A percentile compares a stretch with the other conserved stretches of the same genome.
These are phyloP conservation scores for Spilosoma lubricipeda DNA, from an alignment of 2,888 invertebrate species.

Conservation along the genomic window DNA sequence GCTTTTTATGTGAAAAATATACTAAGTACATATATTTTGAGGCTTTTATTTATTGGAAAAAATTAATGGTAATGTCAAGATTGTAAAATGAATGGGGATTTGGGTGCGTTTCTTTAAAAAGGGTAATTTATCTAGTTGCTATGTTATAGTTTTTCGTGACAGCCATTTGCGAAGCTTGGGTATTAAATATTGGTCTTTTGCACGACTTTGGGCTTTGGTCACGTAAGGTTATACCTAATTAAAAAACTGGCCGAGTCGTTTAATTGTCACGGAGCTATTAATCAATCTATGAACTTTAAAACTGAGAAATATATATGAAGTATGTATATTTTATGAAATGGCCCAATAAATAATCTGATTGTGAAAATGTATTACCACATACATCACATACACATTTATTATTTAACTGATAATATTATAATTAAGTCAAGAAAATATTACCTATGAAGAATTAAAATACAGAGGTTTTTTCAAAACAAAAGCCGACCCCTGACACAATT, in stretches of 20 bases:
- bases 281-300: no score
- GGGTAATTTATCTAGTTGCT: neutral
- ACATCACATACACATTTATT: no score
- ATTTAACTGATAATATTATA: no score
- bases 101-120: neutral
- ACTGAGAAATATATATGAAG: no score
- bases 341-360: no score
- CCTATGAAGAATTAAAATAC: no score
- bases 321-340: no score
- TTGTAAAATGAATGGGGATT: constrained; percentile 23
- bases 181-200: constrained; percentile 4
- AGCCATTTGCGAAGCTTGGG: neutral
- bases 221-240: neutral
- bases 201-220: neutral
- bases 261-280: neutral
- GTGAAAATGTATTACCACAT: no score
- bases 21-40: constrained; percentile 34
- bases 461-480: no score
- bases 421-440: no score
- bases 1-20: constrained; percentile 45
- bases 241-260: neutral
- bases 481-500: no score
- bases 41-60: constrained; percentile 39
- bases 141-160: constrained; percentile 1
- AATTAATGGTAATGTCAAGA: constrained; percentile 25